A percentile compares a stretch with the other conserved stretches of the same genome.
These are phyloP conservation scores for Conistra vaccinii DNA, from an alignment of 2,888 invertebrate genomes.

Conservation along the genomic window DNA sequence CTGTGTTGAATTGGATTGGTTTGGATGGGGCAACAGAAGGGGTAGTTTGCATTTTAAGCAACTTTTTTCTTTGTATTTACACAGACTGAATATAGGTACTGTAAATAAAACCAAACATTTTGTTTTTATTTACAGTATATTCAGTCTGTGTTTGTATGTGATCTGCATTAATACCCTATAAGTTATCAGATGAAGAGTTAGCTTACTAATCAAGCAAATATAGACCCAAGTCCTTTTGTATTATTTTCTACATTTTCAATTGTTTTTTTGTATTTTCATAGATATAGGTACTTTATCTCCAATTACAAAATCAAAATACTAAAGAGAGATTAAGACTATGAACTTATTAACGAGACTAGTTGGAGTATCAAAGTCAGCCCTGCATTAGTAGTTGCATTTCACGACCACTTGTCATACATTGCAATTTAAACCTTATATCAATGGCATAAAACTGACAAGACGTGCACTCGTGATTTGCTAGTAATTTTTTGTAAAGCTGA, in stretches of 20 bases:
- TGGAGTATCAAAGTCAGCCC: neutral
- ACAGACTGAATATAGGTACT: too few species aligned
- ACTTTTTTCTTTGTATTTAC: neutral
- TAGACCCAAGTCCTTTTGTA: neutral
- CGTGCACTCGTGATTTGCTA: neutral
- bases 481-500: neutral
- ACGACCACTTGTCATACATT: neutral
- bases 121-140: neutral
- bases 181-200: neutral
- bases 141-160: neutral
- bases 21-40: neutral
- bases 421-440: neutral
- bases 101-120: too few species aligned
- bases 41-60: neutral
- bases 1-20: conserved; percentile 20
- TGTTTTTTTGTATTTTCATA: too few species aligned
- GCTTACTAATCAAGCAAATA: neutral
- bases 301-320: neutral
- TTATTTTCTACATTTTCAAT: neutral
- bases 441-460: neutral
- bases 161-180: too few species aligned
- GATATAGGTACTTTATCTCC: neutral
- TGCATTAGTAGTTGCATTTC: neutral
- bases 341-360: neutral
- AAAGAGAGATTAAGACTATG: neutral